Conservation (phyloP, 2,113 vertebrate genomes). For the Mesoclemmys tuberculata region DNA sequence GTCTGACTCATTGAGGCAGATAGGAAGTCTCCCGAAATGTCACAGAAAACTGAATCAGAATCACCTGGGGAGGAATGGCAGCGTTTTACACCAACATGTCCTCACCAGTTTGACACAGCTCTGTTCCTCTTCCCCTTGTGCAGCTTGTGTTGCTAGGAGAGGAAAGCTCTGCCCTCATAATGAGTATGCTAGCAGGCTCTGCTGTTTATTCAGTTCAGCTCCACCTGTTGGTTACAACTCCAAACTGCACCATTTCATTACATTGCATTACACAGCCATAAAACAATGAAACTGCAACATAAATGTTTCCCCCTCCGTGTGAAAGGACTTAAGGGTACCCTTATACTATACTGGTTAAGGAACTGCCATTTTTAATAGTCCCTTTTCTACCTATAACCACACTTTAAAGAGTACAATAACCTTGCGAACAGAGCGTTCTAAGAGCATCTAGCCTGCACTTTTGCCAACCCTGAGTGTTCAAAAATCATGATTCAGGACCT, state of each 20-base stretch:
- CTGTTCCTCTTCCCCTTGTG: slow-evolving; percentile 50
- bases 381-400: background rate
- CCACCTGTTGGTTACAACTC: slow-evolving; percentile 74
- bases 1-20: accelerated
- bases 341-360: background rate
- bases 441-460: accelerated
- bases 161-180: slow-evolving; percentile 65
- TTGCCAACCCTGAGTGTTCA: background rate
- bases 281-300: slow-evolving; percentile 49
- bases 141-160: slow-evolving; percentile 76
- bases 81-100: slow-evolving; percentile 1
- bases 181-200: slow-evolving; percentile 68
- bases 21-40: background rate
- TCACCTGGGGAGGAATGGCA: background rate
- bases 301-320: background rate
- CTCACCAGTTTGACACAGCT: slow-evolving; percentile 62
- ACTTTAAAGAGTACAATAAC: background rate
- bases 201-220: slow-evolving; percentile 70
- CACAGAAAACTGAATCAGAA: background rate
- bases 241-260: slow-evolving; percentile 57
- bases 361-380: background rate
- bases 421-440: background rate
- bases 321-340: background rate
- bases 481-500: background rate
- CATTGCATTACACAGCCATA: slow-evolving; percentile 34